Conservation (phyloP, 2,113 vertebrate genomes). For the Microtus richardsoni region DNA sequence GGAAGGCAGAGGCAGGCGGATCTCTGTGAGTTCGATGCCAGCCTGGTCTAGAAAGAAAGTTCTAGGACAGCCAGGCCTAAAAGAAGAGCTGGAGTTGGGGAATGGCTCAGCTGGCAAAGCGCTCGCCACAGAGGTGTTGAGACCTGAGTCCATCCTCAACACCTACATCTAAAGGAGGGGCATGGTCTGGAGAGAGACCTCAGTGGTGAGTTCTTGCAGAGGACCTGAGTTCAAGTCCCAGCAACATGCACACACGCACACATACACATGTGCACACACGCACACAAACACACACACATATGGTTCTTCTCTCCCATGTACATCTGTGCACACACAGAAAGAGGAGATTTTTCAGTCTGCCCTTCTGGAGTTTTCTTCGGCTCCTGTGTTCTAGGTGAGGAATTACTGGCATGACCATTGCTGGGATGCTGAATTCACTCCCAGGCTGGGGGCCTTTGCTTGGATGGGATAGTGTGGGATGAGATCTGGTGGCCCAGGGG, state of each 20-base stretch:
- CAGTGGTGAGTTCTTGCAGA: neutral
- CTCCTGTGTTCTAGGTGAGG: neutral
- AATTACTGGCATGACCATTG: neutral
- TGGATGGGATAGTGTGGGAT: neutral
- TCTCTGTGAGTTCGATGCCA: too few species aligned
- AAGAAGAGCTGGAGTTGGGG: neutral
- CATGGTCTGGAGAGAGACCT: neutral
- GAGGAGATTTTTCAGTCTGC: neutral
- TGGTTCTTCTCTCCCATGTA: neutral
- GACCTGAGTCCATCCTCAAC: neutral
- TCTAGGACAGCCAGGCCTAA: too few species aligned
- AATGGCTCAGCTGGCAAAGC: neutral
- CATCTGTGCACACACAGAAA: neutral
- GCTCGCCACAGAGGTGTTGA: too few species aligned
- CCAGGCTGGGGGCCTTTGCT: neutral
- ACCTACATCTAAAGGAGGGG: too few species aligned
- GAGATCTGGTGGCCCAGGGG: too few species aligned
- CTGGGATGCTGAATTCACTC: fast-evolving
- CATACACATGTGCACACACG: neutral
- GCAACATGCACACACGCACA: neutral
- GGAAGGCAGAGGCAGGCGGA: too few species aligned
- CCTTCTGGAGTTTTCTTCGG: neutral
- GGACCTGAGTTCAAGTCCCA: neutral
- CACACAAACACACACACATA: neutral
- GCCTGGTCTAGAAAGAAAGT: too few species aligned